These are phyloP conservation scores for Lophius piscatorius DNA, from an alignment of 2,113 vertebrate genomes.

Conservation along the genomic window DNA sequence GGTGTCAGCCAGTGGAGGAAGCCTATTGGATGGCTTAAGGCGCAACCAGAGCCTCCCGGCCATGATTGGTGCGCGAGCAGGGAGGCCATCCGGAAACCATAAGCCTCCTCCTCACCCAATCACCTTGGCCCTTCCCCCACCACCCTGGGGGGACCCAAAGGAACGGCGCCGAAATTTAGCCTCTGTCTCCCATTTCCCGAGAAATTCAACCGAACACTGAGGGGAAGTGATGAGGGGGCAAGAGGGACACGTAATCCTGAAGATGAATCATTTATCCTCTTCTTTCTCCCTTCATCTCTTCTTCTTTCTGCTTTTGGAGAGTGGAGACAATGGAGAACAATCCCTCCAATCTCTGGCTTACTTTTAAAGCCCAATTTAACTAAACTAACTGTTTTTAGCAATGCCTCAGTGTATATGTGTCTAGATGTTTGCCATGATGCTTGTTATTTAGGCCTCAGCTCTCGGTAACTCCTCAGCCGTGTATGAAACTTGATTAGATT, in stretches of 20 bases:
- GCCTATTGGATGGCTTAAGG: conserved; percentile 88
- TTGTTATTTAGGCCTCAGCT: conserved; percentile 46
- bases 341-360: conserved; percentile 32
- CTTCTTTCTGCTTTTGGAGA: conserved; percentile 20
- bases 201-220: conserved; percentile 62
- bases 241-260: neutral
- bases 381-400: conserved; percentile 52
- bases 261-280: neutral
- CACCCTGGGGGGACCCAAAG: conserved; percentile 78
- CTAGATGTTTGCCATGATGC: conserved; percentile 36
- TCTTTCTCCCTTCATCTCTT: conserved; percentile 6
- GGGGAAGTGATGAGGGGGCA: neutral
- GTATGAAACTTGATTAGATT: neutral
- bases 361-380: conserved; percentile 77
- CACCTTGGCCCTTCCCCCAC: conserved; percentile 70
- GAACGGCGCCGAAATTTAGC: conserved; percentile 63
- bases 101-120: conserved; percentile 69
- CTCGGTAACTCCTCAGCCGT: conserved; percentile 10
- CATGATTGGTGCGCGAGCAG: conserved; percentile 83
- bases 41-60: conserved; percentile 94
- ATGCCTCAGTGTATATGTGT: conserved; percentile 26
- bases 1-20: conserved; percentile 84
- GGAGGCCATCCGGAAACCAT: conserved; percentile 65
- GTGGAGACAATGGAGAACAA: conserved; percentile 14
- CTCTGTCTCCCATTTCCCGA: conserved; percentile 48